Percentiles rank a stretch among this genome's conserved stretches.
Conservation (phyloP, 2,888 invertebrate species). For the Linnaemya tessellans region DNA sequence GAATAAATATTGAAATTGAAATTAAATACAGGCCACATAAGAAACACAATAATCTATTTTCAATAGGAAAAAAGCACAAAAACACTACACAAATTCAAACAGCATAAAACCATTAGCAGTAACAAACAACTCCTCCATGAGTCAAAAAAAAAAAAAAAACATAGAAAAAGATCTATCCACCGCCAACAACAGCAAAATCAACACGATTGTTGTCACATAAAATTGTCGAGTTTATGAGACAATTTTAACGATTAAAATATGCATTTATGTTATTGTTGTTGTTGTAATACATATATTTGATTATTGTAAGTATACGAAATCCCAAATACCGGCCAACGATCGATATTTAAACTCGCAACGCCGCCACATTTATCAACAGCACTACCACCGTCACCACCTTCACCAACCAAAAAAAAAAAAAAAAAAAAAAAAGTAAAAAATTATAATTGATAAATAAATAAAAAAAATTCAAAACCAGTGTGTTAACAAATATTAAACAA, state of each 20-base stretch:
- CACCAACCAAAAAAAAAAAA: background rate
- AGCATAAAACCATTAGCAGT: conserved; percentile 61
- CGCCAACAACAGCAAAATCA: conserved; percentile 37
- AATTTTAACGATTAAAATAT: conserved; percentile 69
- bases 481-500: conserved; percentile 35
- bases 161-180: background rate
- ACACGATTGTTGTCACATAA: conserved; percentile 68
- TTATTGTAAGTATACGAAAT: conserved; percentile 29
- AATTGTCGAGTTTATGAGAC: conserved; percentile 69
- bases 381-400: background rate
- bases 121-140: conserved; percentile 32
- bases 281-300: conserved; percentile 27
- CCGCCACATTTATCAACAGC: too few relatives aligned
- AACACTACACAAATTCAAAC: conserved; percentile 35
- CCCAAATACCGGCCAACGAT: conserved; percentile 15
- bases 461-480: conserved; percentile 3
- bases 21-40: conserved; percentile 63
- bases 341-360: conserved; percentile 3
- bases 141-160: background rate
- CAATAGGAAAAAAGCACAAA: background rate
- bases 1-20: conserved; percentile 69
- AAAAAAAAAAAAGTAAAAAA: background rate
- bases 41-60: conserved; percentile 52
- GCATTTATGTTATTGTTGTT: conserved; percentile 63
- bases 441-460: background rate